Base-by-base conservation (phyloP, 35 echinoderm and acorn worm genomes). In the Strongylocentrotus purpuratus region DNA sequence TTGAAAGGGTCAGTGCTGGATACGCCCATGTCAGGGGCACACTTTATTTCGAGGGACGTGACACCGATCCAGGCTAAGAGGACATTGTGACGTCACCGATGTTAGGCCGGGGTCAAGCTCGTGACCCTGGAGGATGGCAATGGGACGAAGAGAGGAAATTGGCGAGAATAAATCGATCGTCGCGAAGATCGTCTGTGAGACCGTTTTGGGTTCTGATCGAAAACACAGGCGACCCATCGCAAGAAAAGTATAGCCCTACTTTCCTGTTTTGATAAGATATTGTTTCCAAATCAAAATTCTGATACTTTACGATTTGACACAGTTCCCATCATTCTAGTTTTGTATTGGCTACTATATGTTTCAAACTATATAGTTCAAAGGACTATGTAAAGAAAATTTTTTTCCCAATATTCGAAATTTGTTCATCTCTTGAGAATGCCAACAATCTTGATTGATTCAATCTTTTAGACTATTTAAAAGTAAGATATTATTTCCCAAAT, bases 131-230 rank as follows among this genome's bases (percentile, higher is more conserved):
- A 78, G 65, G 65, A 78, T 78, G 65, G 18, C 65, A 78, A n/a
- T 78, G 65, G 65, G 65, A 78, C 65, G 65, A 78, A 22, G 65
- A 78, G 22, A 78, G 65, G 65, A 78, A 78, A 78, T 78, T 78
- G 65, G 65, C 65, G 65, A 18, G 65, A 78, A 78, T 78, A 78
- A 78, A 78, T 78, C 65, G 65, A 78, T 78, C 65, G 65, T 78
- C 65, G 65, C 22, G 65, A 78, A 78, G 65, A 78, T 78, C 65
- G 65, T 78, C 65, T 78, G 65, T 9, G 65, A 78, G 65, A 78
- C 28, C 65, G 25, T 78, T 78, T 59, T n/a, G 65, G 20, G 28
- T 28, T 78, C 65, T 78, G 65, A 78, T 78, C 65, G 65, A 78
- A 78, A 78, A 78, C 20, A 78, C 65, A 78, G 65, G 65, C 65